These are phyloP conservation scores for Amniataba percoides DNA, from an alignment of 2,797 vertebrate genomes.

Conservation along the genomic window DNA sequence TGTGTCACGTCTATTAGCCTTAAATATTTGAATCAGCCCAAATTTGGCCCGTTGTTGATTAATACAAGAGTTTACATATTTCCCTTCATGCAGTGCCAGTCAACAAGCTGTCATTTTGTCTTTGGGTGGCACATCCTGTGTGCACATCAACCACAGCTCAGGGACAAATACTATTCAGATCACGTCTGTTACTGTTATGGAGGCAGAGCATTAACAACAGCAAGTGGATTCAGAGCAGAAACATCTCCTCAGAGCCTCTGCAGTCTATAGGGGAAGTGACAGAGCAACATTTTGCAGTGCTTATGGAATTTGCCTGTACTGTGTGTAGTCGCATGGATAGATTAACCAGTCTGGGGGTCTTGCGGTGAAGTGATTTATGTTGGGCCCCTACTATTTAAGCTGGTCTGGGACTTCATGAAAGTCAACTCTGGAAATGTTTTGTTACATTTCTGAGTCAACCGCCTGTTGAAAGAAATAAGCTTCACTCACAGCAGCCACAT, in stretches of 20 bases:
- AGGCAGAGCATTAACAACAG: neutral
- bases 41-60: conserved; percentile 20
- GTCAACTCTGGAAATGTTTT: neutral
- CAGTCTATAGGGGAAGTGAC: neutral
- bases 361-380: neutral
- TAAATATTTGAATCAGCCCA: conserved; percentile 6
- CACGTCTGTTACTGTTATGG: neutral
- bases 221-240: neutral
- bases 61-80: neutral
- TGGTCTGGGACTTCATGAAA: neutral
- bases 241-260: neutral
- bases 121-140: neutral
- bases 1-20: conserved; percentile 4
- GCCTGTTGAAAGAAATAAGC: neutral
- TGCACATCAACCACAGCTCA: conserved; percentile 11
- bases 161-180: neutral
- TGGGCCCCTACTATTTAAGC: neutral
- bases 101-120: conserved; percentile 6
- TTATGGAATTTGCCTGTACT: neutral
- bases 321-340: neutral
- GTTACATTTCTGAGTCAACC: neutral
- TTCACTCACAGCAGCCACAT: neutral
- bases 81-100: neutral
- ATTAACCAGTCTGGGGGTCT: neutral
- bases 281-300: neutral